phyloP scores from a whole-genome alignment of 2,797 vertebrate genomes.

The Pitangus sulphuratus region DNA sequence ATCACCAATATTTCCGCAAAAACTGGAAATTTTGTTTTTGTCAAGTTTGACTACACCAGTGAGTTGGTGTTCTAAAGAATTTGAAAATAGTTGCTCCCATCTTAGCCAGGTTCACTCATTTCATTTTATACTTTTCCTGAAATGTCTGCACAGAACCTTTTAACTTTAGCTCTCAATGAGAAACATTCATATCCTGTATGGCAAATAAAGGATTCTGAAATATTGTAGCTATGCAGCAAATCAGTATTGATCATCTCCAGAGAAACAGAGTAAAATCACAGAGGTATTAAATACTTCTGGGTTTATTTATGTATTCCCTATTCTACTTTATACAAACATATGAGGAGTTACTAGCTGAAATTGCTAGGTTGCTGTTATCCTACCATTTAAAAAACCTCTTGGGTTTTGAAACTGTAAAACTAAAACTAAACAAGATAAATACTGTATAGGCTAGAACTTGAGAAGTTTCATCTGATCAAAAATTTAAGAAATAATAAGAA shows the following conservation, averaged over 20 bases:
- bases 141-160: background rate
- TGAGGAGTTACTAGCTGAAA: background rate
- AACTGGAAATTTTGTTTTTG: background rate
- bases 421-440: background rate
- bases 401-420: background rate
- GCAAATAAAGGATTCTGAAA: conserved; percentile 6
- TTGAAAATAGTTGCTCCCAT: background rate
- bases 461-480: background rate
- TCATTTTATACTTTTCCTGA: background rate
- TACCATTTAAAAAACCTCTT: background rate
- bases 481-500: background rate
- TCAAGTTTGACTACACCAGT: background rate
- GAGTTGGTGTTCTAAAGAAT: background rate
- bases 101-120: background rate
- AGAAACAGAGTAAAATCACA: background rate
- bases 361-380: background rate
- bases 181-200: background rate
- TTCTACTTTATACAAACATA: background rate
- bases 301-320: background rate
- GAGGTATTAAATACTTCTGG: background rate
- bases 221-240: background rate
- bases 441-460: background rate
- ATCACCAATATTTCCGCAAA: background rate
- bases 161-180: background rate
- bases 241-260: background rate